Evolutionary conservation across 1,140 invertebrate species (phyloP).

Genomic region (Helicoverpa armigera): DNA sequence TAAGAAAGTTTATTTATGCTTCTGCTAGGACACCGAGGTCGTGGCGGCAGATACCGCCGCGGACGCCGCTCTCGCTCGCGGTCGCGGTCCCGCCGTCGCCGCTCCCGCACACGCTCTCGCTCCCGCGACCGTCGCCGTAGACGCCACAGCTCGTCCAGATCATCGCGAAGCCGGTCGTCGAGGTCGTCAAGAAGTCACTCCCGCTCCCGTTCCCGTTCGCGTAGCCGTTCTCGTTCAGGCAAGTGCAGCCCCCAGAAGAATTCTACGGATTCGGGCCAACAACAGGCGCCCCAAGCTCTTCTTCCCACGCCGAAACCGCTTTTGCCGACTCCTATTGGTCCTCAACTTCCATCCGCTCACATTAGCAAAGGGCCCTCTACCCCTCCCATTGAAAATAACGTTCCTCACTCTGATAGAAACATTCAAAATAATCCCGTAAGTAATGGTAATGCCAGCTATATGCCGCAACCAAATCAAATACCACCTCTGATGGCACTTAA

Average conservation of each 20-base stretch:
- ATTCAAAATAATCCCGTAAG: slow-evolving; percentile 56
- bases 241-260: slow-evolving; percentile 85
- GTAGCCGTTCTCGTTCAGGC: slow-evolving; percentile 85
- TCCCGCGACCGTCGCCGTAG: slow-evolving; percentile 80
- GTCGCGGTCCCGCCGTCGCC: slow-evolving; percentile 71
- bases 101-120: slow-evolving; percentile 73
- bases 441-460: slow-evolving; percentile 55
- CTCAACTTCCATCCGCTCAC: slow-evolving; percentile 63
- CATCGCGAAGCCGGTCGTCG: slow-evolving; percentile 79
- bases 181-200: slow-evolving; percentile 79
- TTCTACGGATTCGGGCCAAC: slow-evolving; percentile 67
- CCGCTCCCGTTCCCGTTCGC: slow-evolving; percentile 80
- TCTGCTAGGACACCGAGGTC: slow-evolving; percentile 78
- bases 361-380: slow-evolving; percentile 59
- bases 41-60: slow-evolving; percentile 80
- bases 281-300: slow-evolving; percentile 73
- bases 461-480: slow-evolving; percentile 67
- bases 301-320: slow-evolving; percentile 81
- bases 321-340: slow-evolving; percentile 76
- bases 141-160: slow-evolving; percentile 78
- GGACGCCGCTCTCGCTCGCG: slow-evolving; percentile 79
- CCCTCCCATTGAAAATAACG: slow-evolving; percentile 60
- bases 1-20: neutral
- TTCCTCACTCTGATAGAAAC: slow-evolving; percentile 52
- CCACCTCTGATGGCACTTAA: slow-evolving; percentile 79